phyloP scores from a whole-genome alignment of 2,888 invertebrate genomes.

The Lucinisca nassula region DNA sequence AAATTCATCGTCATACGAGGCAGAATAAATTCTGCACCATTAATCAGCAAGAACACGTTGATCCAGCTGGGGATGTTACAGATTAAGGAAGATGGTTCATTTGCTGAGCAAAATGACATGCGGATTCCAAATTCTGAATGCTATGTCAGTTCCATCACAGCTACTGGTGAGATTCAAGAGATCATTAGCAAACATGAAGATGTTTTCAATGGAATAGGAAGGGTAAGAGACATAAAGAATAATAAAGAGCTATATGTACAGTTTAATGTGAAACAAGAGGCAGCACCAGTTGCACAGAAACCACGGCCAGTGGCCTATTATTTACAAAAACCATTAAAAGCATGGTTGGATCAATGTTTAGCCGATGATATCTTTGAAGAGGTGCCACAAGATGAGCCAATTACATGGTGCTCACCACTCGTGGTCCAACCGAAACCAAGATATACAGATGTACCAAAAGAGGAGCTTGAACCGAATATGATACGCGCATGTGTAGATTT shows the following conservation, averaged over 20 bases:
- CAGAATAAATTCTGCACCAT: constrained; percentile 23
- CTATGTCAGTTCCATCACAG: not conserved
- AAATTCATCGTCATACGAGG: constrained; percentile 1
- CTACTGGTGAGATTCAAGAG: not conserved
- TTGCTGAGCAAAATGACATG: not conserved
- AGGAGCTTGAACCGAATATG: too few relatives aligned
- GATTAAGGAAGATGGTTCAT: not conserved
- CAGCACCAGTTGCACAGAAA: constrained; percentile 32
- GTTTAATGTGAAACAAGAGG: constrained; percentile 28
- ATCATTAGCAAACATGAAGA: not conserved
- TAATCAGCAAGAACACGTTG: not conserved
- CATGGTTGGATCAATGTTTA: constrained; percentile 1
- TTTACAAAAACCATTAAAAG: constrained; percentile 19
- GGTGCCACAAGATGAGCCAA: constrained; percentile 17
- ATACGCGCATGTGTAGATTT: too few relatives aligned
- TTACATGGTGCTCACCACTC: constrained; percentile 40
- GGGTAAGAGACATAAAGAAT: constrained; percentile 6
- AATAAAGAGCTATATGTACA: constrained; percentile 20
- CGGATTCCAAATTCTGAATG: not conserved
- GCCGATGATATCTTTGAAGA: constrained; percentile 26
- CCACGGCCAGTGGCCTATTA: constrained; percentile 28
- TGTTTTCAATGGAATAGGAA: not conserved
- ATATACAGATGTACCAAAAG: not conserved
- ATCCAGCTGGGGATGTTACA: constrained; percentile 21
- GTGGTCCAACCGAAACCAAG: constrained; percentile 39